Percentiles rank a stretch among this genome's conserved stretches.
Conservation (phyloP, 2,888 invertebrate species). For the Xanthorhoe spadicearia region DNA sequence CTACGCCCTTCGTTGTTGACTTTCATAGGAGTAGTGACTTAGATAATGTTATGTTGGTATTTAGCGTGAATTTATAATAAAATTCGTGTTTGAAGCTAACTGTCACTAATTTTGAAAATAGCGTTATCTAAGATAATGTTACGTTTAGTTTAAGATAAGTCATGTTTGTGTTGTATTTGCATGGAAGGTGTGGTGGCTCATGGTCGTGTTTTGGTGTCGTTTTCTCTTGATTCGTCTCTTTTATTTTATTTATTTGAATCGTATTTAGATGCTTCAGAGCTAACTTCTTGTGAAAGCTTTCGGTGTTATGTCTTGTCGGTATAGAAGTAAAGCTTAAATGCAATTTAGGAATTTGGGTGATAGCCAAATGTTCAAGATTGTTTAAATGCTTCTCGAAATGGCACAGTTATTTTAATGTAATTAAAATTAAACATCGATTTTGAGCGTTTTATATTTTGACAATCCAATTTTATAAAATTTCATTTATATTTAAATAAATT, state of each 20-base stretch:
- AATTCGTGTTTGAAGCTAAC: constrained; percentile 58
- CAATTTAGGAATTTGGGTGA: constrained; percentile 82
- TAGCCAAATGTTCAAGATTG: constrained; percentile 71
- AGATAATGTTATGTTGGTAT: constrained; percentile 78
- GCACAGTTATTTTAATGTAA: constrained; percentile 43
- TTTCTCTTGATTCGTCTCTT: constrained; percentile 68
- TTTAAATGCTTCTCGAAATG: constrained; percentile 34
- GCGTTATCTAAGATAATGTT: constrained; percentile 45
- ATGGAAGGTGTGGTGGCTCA: constrained; percentile 70
- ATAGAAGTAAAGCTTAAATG: constrained; percentile 67
- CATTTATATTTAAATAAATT: constrained; percentile 61
- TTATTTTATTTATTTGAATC: constrained; percentile 54
- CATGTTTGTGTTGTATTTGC: constrained; percentile 39
- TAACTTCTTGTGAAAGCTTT: constrained; percentile 72
- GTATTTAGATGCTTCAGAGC: constrained; percentile 60
- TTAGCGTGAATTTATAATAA: constrained; percentile 64
- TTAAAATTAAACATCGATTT: constrained; percentile 46
- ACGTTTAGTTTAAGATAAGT: constrained; percentile 34
- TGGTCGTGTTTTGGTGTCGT: constrained; percentile 75
- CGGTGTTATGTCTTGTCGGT: constrained; percentile 69
- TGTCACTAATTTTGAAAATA: constrained; percentile 80
- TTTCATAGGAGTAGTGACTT: constrained; percentile 74
- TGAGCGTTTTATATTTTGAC: constrained; percentile 40
- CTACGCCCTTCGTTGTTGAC: constrained; percentile 81
- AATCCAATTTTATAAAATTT: constrained; percentile 47